A percentile compares a stretch with the other conserved stretches of the same genome.
Conservation (phyloP, 2,797 vertebrate species). For the Sebastes iracundus region DNA sequence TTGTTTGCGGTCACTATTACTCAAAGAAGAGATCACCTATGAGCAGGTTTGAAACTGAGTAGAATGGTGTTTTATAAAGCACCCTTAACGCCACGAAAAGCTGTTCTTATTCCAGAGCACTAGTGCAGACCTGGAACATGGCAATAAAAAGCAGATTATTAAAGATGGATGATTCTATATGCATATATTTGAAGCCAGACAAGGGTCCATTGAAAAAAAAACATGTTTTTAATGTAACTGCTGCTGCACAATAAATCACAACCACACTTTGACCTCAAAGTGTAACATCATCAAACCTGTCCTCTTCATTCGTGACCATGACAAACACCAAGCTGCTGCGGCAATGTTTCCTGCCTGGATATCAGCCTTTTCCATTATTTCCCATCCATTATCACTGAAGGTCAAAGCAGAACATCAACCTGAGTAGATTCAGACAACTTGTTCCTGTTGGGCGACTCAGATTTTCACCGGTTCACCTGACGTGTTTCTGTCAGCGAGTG, state of each 20-base stretch:
- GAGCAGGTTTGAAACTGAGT: background rate
- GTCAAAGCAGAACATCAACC: conserved; percentile 65
- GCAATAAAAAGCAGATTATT: conserved; percentile 23
- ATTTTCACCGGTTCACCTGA: conserved; percentile 66
- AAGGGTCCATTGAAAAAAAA: background rate
- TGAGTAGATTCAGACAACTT: conserved; percentile 62
- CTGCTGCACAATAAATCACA: conserved; percentile 1
- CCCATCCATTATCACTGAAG: conserved; percentile 72
- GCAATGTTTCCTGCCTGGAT: conserved; percentile 35
- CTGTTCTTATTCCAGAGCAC: background rate
- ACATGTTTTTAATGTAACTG: conserved; percentile 2
- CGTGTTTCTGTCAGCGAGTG: conserved; percentile 32
- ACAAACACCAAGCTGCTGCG: conserved; percentile 33
- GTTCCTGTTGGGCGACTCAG: conserved; percentile 57
- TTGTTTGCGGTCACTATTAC: background rate
- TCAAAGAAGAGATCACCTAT: background rate
- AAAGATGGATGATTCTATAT: background rate
- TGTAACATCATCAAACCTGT: conserved; percentile 2
- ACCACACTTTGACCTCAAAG: conserved; percentile 12
- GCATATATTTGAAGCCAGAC: conserved; percentile 7
- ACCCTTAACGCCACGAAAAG: background rate
- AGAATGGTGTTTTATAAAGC: conserved; percentile 1
- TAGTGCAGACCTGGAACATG: background rate
- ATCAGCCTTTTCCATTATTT: conserved; percentile 69
- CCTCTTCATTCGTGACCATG: conserved; percentile 9